A percentile compares a stretch with the other conserved stretches of the same genome.
Evolutionary conservation across 2,797 vertebrate species (phyloP).

Genomic region (Thunnus albacares): DNA sequence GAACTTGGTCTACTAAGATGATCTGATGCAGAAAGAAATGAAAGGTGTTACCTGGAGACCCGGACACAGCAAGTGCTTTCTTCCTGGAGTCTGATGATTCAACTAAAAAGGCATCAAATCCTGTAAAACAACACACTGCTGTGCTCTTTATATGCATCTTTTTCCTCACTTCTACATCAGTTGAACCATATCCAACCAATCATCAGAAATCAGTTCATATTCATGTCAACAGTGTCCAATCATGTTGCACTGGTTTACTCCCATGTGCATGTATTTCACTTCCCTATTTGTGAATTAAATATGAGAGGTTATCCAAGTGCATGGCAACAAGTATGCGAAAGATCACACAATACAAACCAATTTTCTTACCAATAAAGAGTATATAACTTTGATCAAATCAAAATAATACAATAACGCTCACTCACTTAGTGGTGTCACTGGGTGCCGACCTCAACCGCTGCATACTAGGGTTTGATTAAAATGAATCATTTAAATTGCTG

Average conservation of each 20-base stretch:
- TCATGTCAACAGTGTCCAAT: not conserved
- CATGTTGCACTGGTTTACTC: not conserved
- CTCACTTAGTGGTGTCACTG: too few relatives aligned
- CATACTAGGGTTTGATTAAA: too few relatives aligned
- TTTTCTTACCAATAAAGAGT: not conserved
- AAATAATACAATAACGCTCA: not conserved
- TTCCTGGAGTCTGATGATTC: not conserved
- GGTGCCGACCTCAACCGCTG: too few relatives aligned
- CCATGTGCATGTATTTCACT: not conserved
- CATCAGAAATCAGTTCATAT: not conserved
- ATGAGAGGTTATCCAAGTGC: not conserved
- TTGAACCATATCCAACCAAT: constrained; percentile 5
- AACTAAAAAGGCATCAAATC: not conserved
- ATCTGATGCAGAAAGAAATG: not conserved
- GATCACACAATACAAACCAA: not conserved
- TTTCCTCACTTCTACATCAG: not conserved
- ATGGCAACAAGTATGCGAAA: not conserved
- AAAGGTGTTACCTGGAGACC: constrained; percentile 37
- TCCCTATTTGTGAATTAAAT: not conserved
- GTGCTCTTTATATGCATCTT: not conserved
- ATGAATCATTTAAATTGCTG: too few relatives aligned
- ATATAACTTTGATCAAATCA: not conserved
- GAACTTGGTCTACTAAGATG: fast-evolving
- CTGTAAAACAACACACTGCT: not conserved
- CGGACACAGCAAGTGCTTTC: not conserved